phyloP scores from a whole-genome alignment of 1,140 invertebrate genomes.

The Aphelinus certus region DNA sequence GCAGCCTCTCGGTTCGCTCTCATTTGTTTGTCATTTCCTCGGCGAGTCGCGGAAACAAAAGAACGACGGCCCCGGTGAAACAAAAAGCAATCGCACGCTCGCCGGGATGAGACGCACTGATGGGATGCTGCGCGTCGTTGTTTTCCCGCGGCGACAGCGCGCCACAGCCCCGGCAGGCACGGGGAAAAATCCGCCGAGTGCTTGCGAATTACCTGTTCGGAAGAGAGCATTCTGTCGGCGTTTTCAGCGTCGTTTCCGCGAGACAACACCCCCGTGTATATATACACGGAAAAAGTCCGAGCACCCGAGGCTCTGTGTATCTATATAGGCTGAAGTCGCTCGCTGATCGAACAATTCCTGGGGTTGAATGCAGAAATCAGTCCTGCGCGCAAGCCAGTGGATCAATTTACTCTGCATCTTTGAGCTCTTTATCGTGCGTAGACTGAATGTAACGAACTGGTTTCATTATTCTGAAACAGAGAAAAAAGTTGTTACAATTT shows the following conservation, averaged over 20 bases:
- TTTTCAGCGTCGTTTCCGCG: slow-evolving; percentile 41
- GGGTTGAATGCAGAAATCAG: no score
- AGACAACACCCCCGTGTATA: slow-evolving; percentile 1
- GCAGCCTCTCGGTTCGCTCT: slow-evolving; percentile 41
- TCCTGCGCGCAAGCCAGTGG: no score
- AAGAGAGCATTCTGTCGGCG: slow-evolving; percentile 47
- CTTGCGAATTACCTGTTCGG: slow-evolving; percentile 51
- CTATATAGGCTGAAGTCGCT: not conserved
- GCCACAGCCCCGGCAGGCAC: not conserved
- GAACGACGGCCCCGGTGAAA: slow-evolving; percentile 42
- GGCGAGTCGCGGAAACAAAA: slow-evolving; percentile 52
- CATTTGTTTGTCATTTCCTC: slow-evolving; percentile 60
- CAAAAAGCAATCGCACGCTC: slow-evolving; percentile 47
- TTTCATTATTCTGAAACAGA: no score
- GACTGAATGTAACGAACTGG: no score
- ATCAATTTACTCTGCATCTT: no score
- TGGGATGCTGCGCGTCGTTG: slow-evolving; percentile 46
- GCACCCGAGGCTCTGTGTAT: not conserved
- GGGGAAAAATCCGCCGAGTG: slow-evolving; percentile 41
- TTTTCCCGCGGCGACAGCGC: not conserved
- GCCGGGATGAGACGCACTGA: slow-evolving; percentile 47
- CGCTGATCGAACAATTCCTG: no score
- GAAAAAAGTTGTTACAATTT: no score
- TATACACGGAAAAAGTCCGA: not conserved
- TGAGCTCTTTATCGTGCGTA: no score